Percentiles rank a stretch among this genome's conserved stretches.
Conservation (phyloP, 2,888 invertebrate genomes). For the Thera britannica region DNA sequence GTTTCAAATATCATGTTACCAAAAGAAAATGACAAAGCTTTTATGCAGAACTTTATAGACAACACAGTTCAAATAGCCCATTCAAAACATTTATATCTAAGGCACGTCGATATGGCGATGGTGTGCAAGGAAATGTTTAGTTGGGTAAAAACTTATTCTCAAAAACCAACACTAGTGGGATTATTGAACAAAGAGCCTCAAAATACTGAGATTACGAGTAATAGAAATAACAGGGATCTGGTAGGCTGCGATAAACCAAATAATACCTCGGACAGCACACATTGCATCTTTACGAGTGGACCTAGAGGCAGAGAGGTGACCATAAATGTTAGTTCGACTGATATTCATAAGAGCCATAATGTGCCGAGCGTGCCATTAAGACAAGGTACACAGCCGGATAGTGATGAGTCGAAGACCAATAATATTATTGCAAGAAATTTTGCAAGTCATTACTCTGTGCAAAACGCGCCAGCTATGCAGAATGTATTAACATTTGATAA, state of each 20-base stretch:
- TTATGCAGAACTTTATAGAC: slow-evolving; percentile 48
- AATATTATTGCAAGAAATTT: neutral
- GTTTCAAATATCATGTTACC: slow-evolving; percentile 51
- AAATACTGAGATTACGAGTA: neutral
- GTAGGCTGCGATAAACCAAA: slow-evolving; percentile 1
- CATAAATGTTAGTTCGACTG: slow-evolving; percentile 5
- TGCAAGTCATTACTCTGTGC: neutral
- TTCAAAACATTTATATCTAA: slow-evolving; percentile 16
- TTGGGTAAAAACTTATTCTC: slow-evolving; percentile 49
- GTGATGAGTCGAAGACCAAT: neutral
- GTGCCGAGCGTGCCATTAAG: neutral
- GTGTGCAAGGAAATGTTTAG: slow-evolving; percentile 50
- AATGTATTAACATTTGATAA: neutral
- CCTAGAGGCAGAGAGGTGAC: slow-evolving; percentile 4
- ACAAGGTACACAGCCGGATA: neutral
- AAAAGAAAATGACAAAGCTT: slow-evolving; percentile 47
- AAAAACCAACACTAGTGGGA: slow-evolving; percentile 1
- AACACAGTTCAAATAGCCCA: slow-evolving; percentile 44
- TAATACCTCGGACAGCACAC: slow-evolving; percentile 4
- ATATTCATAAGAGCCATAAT: slow-evolving; percentile 2
- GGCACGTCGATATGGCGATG: slow-evolving; percentile 27
- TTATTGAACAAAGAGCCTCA: slow-evolving; percentile 4
- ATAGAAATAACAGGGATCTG: slow-evolving; percentile 4
- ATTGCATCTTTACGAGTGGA: slow-evolving; percentile 10
- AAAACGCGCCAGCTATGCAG: neutral